phyloP scores from a whole-genome alignment of 1,140 invertebrate genomes.

The Drosophila novamexicana region DNA sequence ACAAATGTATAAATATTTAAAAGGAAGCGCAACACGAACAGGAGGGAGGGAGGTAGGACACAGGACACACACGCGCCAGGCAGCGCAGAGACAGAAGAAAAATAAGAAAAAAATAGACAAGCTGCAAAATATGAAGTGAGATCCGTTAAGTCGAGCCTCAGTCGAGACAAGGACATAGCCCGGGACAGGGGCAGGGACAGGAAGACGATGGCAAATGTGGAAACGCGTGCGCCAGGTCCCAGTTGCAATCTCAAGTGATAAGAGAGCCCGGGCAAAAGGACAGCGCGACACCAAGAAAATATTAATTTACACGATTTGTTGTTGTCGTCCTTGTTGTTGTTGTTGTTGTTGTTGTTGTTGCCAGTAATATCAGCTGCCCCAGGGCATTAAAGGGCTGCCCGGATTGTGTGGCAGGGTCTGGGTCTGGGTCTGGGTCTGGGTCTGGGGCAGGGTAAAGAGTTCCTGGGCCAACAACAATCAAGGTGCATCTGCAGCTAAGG shows the following conservation, averaged over 20 bases:
- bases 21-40: slow-evolving; percentile 53
- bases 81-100: neutral
- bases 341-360: slow-evolving; percentile 12
- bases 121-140: slow-evolving; percentile 59
- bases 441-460: neutral
- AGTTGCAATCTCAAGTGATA: slow-evolving; percentile 53
- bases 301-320: slow-evolving; percentile 71
- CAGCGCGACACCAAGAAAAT: slow-evolving; percentile 60
- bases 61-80: slow-evolving; percentile 61
- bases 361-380: slow-evolving; percentile 57
- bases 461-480: slow-evolving; percentile 39
- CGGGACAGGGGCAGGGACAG: neutral
- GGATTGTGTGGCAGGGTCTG: neutral
- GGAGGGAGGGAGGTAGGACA: no score
- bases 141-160: slow-evolving; percentile 18
- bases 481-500: slow-evolving; percentile 63
- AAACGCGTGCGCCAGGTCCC: slow-evolving; percentile 62
- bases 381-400: slow-evolving; percentile 51
- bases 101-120: slow-evolving; percentile 48
- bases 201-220: slow-evolving; percentile 67
- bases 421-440: no score
- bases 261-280: slow-evolving; percentile 46
- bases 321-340: neutral
- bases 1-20: slow-evolving; percentile 67
- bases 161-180: neutral